Evolutionary conservation across 2,797 vertebrate species (phyloP), one percentile per base, ranked within the genome.

Genomic region (Sebastes flavidus): DNA sequence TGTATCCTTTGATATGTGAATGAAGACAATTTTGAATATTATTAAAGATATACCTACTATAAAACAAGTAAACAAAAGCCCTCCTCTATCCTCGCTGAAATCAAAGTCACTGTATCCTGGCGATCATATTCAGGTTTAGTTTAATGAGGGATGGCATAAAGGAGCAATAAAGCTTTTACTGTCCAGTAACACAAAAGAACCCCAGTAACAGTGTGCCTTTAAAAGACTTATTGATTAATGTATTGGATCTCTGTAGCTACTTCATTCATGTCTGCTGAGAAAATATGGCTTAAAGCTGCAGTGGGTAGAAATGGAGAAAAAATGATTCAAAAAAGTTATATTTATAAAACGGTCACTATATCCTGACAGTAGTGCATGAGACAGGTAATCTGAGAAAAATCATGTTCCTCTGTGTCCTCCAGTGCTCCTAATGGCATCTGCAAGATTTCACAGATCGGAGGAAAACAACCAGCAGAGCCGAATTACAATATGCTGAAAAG

Each of bases 181-280:
- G 34, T 72, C 20, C 27, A 78, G 29, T 69, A 66, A 54, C 18
- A 70, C 24, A 68, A 32, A 59, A 58, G 4, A 52, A 18, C 13
- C 25, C 46, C 16, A 66, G 59, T 60, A 71, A 79, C 72, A 71
- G 16, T 16, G 27, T 27, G 46, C 38, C n/a, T 67, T 71, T 63
- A 46, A 87, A 67, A 68, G 29, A 32, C 18, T 1, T 32, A 65
- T 58, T 73, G 52, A 81, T 76, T 77, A 42, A 56, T 67, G 24
- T 34, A 22, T 60, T 63, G n/a, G 29, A 71, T 79, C 11, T 46
- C 10, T 18, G 34, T 58, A 55, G 32, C 9, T 65, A 4, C 63
- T 24, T 69, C 11, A 66, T 38, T 61, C 46, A 34, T 20, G 24
- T 38, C 34, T 56, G 34, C 63, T 36, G 10, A 54, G 63, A 62